These are phyloP conservation scores for Gila robusta DNA, from an alignment of 2,797 vertebrate species.

Conservation along the genomic window DNA sequence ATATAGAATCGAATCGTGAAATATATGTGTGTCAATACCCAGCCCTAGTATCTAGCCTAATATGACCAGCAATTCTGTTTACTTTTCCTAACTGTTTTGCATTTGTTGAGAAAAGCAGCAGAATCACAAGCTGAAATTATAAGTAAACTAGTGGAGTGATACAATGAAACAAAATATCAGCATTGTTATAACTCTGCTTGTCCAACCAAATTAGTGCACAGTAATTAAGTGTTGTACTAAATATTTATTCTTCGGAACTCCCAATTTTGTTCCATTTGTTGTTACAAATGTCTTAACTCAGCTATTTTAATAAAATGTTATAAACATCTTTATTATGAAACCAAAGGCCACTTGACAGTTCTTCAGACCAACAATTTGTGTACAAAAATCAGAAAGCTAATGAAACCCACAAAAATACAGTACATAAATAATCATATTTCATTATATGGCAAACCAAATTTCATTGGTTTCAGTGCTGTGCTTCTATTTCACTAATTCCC, in stretches of 20 bases:
- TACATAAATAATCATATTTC: conserved; percentile 57
- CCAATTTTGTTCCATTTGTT: neutral
- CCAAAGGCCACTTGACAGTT: conserved; percentile 60
- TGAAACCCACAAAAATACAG: conserved; percentile 52
- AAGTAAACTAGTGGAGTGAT: neutral
- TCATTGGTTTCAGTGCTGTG: conserved; percentile 46
- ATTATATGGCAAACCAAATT: conserved; percentile 47
- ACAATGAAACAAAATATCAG: neutral
- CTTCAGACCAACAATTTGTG: conserved; percentile 40
- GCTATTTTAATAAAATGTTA: conserved; percentile 38
- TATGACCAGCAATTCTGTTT: neutral
- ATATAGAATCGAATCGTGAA: neutral
- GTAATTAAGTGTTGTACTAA: neutral
- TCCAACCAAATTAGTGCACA: neutral
- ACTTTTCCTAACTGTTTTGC: neutral
- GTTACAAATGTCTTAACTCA: conserved; percentile 12
- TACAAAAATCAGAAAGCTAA: conserved; percentile 47
- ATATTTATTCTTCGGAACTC: neutral
- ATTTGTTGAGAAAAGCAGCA: neutral
- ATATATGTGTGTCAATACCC: neutral
- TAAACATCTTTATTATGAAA: conserved; percentile 62
- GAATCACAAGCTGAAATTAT: neutral
- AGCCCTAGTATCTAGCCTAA: neutral
- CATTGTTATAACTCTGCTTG: neutral
- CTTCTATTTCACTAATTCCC: conserved; percentile 53